Conservation (phyloP, 1,140 invertebrate genomes). For the Heterodera carotae region DNA sequence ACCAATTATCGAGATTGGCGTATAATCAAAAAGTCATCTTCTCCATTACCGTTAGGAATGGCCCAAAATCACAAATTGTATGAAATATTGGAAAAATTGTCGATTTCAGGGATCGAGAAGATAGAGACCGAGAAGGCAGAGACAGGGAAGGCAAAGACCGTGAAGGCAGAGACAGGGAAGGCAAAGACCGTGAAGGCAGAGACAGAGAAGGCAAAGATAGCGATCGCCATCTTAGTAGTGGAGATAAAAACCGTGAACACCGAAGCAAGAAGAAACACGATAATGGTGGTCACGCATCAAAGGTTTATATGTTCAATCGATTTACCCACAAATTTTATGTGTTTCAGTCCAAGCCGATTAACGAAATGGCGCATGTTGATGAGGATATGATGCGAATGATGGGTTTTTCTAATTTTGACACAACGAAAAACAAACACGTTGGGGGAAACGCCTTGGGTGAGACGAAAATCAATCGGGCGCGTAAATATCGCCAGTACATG, state of each 20-base stretch:
- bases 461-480: constrained; percentile 90
- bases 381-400: constrained; percentile 96
- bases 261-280: background rate
- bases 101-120: background rate
- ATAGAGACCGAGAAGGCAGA: too few species aligned
- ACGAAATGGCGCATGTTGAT: constrained; percentile 69
- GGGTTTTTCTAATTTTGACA: constrained; percentile 92
- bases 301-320: background rate
- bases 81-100: too few species aligned
- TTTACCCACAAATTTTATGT: background rate
- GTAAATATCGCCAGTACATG: constrained; percentile 98
- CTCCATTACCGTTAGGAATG: too few species aligned
- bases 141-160: background rate
- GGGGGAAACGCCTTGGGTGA: constrained; percentile 86
- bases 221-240: background rate
- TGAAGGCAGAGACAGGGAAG: background rate
- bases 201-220: background rate
- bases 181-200: background rate
- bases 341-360: constrained; percentile 7
- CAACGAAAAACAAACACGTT: constrained; percentile 88
- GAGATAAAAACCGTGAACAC: constrained; percentile 1
- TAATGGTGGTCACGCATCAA: background rate
- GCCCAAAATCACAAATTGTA: too few species aligned
- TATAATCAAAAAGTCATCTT: background rate
- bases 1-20: background rate